These are phyloP conservation scores for Metaphire vulgaris DNA, from an alignment of 1,140 invertebrate genomes.

Conservation along the genomic window DNA sequence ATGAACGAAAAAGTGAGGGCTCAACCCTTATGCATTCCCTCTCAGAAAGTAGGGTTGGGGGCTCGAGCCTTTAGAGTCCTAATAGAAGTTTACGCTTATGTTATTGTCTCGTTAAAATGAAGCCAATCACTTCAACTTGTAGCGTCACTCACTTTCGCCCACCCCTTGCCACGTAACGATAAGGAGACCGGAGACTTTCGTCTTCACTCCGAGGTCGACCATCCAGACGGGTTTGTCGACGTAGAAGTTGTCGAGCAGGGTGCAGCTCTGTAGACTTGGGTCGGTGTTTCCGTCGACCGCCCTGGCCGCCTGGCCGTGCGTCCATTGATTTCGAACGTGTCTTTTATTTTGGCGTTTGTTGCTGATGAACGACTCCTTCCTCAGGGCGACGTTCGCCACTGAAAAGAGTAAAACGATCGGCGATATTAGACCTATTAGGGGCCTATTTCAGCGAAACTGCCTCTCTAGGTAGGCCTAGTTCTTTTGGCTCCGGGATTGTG, in stretches of 20 bases:
- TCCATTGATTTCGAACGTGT: conserved; percentile 41
- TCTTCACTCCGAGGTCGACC: conserved; percentile 54
- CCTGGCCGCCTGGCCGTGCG: conserved; percentile 49
- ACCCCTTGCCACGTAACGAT: conserved; percentile 57
- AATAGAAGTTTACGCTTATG: too few species aligned
- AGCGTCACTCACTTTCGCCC: conserved; percentile 55
- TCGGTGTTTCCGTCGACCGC: conserved; percentile 55
- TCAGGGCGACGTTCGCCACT: conserved; percentile 58
- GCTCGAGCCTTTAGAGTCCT: too few species aligned
- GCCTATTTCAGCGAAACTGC: too few species aligned
- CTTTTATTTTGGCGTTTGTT: conserved; percentile 55
- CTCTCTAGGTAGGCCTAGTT: too few species aligned
- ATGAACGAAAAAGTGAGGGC: too few species aligned
- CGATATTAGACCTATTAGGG: too few species aligned
- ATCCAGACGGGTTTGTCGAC: conserved; percentile 57
- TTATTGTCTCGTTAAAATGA: too few species aligned
- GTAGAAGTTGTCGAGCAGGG: conserved; percentile 58
- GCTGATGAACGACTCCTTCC: conserved; percentile 56
- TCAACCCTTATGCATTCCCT: too few species aligned
- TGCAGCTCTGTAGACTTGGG: conserved; percentile 52
- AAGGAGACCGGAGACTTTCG: conserved; percentile 53
- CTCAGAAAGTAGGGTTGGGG: too few species aligned
- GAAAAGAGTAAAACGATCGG: too few species aligned
- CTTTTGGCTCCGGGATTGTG: too few species aligned
- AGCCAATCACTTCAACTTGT: too few species aligned